Evolutionary conservation across 2,797 vertebrate genomes (phyloP).

Genomic region (Notolepis coatsorum): DNA sequence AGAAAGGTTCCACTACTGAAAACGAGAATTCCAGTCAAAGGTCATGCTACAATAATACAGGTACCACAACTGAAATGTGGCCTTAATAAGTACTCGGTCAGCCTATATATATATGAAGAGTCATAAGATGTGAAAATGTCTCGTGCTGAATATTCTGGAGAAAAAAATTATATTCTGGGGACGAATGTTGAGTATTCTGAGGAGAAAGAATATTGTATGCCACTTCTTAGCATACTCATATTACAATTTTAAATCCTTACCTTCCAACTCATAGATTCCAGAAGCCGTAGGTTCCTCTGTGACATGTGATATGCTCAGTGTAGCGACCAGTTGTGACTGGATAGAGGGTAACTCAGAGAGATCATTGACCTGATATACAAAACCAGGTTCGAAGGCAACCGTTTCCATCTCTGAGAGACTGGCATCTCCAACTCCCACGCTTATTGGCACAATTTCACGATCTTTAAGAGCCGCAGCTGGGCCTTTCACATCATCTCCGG

Average conservation of each 20-base stretch:
- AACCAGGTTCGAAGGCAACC: conserved; percentile 84
- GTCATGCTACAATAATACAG: background rate
- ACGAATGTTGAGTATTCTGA: background rate
- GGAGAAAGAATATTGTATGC: background rate
- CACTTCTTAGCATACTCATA: conserved; percentile 4
- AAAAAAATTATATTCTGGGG: background rate
- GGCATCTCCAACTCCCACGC: conserved; percentile 84
- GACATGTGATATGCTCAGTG: conserved; percentile 58
- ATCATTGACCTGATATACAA: conserved; percentile 79
- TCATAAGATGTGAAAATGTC: background rate
- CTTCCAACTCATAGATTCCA: conserved; percentile 65
- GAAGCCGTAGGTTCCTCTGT: conserved; percentile 42
- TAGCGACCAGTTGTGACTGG: conserved; percentile 70
- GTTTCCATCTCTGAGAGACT: conserved; percentile 84
- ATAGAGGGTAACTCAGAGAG: conserved; percentile 79
- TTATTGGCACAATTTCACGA: conserved; percentile 81
- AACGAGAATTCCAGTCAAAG: background rate
- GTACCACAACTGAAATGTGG: conserved; percentile 20
- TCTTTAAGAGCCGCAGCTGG: conserved; percentile 83
- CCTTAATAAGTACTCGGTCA: background rate
- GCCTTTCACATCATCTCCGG: conserved; percentile 84
- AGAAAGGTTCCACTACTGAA: conserved; percentile 7
- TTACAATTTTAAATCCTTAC: conserved; percentile 58
- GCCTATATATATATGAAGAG: background rate
- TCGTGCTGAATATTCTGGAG: background rate